phyloP scores from a whole-genome alignment of 2,888 invertebrate species.

The Eretmocerus hayati region DNA sequence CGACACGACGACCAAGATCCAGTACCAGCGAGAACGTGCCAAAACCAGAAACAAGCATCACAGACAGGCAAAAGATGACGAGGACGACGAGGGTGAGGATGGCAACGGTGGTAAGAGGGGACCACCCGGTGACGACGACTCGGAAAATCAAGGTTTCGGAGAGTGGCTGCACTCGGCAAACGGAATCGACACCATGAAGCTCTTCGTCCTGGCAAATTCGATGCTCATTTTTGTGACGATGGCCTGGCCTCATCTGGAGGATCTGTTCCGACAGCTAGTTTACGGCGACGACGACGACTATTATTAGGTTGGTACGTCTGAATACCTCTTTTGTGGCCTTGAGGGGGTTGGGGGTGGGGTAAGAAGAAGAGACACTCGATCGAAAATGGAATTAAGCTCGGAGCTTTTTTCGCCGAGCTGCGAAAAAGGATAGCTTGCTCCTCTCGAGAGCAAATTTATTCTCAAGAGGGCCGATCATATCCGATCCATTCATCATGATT shows the following conservation, averaged over 20 bases:
- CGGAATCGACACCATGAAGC: conserved; percentile 67
- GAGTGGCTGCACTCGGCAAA: conserved; percentile 51
- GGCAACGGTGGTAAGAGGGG: conserved; percentile 17
- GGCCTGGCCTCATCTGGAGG: conserved; percentile 66
- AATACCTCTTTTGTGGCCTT: too few relatives aligned
- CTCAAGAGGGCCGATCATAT: too few relatives aligned
- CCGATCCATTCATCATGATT: too few relatives aligned
- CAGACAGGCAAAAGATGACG: conserved; percentile 26
- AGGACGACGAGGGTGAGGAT: conserved; percentile 25
- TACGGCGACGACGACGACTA: conserved; percentile 34
- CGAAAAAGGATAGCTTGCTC: too few relatives aligned
- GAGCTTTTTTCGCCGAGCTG: too few relatives aligned
- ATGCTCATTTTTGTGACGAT: conserved; percentile 64
- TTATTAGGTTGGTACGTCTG: too few relatives aligned
- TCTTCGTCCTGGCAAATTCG: conserved; percentile 75
- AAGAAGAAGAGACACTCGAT: too few relatives aligned
- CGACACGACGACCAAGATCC: background rate
- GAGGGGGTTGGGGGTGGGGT: too few relatives aligned
- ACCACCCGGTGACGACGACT: conserved; percentile 29
- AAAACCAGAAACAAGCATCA: background rate
- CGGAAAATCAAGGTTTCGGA: conserved; percentile 39
- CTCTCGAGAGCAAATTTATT: too few relatives aligned
- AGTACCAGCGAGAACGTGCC: background rate
- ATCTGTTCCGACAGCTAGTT: conserved; percentile 51
- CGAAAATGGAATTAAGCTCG: too few relatives aligned